Conservation (phyloP, 2,113 vertebrate genomes). For the Numenius arquata region DNA sequence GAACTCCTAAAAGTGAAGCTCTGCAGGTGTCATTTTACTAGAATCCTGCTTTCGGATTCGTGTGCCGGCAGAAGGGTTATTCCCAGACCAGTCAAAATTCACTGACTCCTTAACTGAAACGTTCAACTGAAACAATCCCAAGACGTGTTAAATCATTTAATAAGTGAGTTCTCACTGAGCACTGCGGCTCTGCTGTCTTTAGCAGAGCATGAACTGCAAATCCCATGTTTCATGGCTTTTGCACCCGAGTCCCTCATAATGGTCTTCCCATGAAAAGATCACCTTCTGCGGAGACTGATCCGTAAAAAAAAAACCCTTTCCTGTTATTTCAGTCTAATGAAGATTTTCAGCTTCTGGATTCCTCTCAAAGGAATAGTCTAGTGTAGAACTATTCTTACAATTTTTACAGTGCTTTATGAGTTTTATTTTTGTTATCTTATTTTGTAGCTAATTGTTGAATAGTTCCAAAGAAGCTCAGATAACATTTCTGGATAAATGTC, state of each 20-base stretch:
- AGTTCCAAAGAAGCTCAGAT: background rate
- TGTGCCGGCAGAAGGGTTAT: background rate
- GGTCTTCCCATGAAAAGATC: background rate
- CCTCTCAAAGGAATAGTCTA: background rate
- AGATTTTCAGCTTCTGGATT: background rate
- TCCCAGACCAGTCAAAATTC: background rate
- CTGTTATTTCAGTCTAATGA: background rate
- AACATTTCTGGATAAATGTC: background rate
- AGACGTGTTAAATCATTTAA: background rate
- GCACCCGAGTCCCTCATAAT: rapidly evolving
- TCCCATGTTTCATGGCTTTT: background rate
- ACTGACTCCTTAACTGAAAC: background rate
- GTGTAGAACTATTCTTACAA: background rate
- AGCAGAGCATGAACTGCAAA: background rate
- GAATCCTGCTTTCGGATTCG: background rate
- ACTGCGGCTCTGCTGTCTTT: background rate
- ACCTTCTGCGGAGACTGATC: background rate
- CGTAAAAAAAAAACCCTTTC: background rate
- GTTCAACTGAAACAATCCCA: background rate
- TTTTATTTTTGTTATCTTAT: background rate
- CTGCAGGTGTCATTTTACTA: background rate
- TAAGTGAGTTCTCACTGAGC: background rate
- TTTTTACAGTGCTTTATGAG: rapidly evolving
- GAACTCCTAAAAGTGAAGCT: background rate
- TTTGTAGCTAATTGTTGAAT: background rate